Conservation (phyloP, 1,140 invertebrate genomes). For the Trichogramma pretiosum region DNA sequence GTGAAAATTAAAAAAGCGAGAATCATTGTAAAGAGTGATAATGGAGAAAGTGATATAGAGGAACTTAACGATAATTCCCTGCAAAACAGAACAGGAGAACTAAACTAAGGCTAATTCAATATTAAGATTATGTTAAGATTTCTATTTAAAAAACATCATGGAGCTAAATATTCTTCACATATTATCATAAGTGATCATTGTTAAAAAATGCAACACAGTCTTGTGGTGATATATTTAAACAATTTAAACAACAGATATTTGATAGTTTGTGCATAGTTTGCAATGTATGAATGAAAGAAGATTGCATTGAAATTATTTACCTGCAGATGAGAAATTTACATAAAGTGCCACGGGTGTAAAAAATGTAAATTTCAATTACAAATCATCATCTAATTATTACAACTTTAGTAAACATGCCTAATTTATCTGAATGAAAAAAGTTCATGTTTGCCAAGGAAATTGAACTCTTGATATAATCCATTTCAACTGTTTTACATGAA, state of each 20-base stretch:
- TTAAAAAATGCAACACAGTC: conserved; percentile 40
- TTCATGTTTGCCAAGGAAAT: conserved; percentile 26
- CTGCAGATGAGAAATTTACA: conserved; percentile 2
- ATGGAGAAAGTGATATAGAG: conserved; percentile 30
- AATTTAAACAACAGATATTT: conserved; percentile 30
- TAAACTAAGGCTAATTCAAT: conserved; percentile 28
- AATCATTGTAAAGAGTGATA: too few species aligned
- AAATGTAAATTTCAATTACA: too few species aligned
- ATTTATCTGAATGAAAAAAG: too few species aligned
- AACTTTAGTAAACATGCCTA: too few species aligned
- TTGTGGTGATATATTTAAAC: conserved; percentile 32
- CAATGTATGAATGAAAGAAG: conserved; percentile 15
- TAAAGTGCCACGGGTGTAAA: conserved; percentile 6
- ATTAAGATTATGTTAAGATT: conserved; percentile 31
- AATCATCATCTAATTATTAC: too few species aligned
- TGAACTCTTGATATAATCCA: too few species aligned
- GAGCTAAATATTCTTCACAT: too few species aligned
- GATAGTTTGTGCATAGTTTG: conserved; percentile 27
- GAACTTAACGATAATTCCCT: conserved; percentile 41
- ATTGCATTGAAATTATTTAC: conserved; percentile 10
- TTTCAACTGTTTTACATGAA: conserved; percentile 18
- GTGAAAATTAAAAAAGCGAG: conserved; percentile 23
- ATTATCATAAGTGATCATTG: conserved; percentile 33
- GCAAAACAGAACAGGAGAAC: conserved; percentile 31
- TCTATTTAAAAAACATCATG: conserved; percentile 37